These are phyloP conservation scores for Neopipo cinnamomea DNA, from an alignment of 2,113 vertebrate species.

Conservation along the genomic window DNA sequence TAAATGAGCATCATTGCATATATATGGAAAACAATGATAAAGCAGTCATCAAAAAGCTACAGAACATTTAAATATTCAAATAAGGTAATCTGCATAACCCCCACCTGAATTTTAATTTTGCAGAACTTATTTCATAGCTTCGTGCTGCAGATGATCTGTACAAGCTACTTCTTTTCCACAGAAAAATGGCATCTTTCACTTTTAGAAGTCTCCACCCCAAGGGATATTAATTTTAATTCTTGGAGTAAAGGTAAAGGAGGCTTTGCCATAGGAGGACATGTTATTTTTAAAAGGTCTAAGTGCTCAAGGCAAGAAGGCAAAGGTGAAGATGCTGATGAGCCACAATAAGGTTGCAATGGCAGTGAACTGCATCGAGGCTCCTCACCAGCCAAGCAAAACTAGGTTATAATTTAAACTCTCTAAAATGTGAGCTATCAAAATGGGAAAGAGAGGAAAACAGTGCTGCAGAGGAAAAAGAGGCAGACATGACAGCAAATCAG, in stretches of 20 bases:
- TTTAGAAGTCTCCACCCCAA: neutral
- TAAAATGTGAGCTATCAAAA: neutral
- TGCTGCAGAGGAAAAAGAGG: neutral
- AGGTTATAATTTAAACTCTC: neutral
- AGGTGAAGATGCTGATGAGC: neutral
- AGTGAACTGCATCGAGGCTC: neutral
- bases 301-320: neutral
- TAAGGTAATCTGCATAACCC: slow-evolving; percentile 51
- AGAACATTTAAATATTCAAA: slow-evolving; percentile 69
- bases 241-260: neutral
- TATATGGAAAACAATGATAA: slow-evolving; percentile 62
- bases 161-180: neutral
- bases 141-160: neutral
- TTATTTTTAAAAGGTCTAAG: neutral
- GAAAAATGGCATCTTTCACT: neutral
- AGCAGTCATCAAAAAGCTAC: slow-evolving; percentile 69
- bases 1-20: slow-evolving; percentile 58
- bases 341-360: neutral
- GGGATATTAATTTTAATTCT: neutral
- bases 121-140: slow-evolving; percentile 32
- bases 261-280: neutral
- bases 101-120: slow-evolving; percentile 62
- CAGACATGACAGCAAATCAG: neutral
- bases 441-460: neutral
- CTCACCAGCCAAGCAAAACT: neutral